Percentiles rank a stretch among this genome's conserved stretches.
phyloP scores from a whole-genome alignment of 2,888 invertebrate genomes.

The Liposcelis brunnea region DNA sequence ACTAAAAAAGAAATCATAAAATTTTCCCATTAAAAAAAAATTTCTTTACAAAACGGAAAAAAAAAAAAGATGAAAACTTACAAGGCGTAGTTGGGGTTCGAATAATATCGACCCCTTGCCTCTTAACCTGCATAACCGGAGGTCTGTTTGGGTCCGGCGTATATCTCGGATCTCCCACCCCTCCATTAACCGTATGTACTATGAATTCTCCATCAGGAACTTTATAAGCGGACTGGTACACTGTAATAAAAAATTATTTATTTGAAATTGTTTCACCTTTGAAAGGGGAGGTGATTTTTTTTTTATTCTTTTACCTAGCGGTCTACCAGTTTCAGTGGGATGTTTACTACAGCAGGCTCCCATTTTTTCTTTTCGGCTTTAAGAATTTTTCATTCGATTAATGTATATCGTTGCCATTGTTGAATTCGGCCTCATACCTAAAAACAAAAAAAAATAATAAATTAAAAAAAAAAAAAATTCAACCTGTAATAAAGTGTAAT shows the following conservation, averaged over 20 bases:
- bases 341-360: conserved; percentile 80
- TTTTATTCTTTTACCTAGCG: conserved; percentile 31
- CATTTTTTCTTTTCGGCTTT: conserved; percentile 30
- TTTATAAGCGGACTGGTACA: conserved; percentile 23
- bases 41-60: conserved; percentile 17
- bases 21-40: conserved; percentile 10
- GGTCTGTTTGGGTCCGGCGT: conserved; percentile 61
- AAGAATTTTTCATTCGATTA: not conserved
- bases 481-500: too few relatives aligned
- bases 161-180: conserved; percentile 40
- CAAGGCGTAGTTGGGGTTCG: conserved; percentile 49
- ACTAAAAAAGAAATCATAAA: conserved; percentile 22
- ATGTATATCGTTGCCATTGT: conserved; percentile 10
- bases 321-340: conserved; percentile 48
- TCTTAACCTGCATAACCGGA: conserved; percentile 36
- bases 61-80: conserved; percentile 25
- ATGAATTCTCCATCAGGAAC: conserved; percentile 26
- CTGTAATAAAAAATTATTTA: conserved; percentile 16
- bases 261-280: not conserved
- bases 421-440: conserved; percentile 16
- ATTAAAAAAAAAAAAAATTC: not conserved
- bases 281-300: conserved; percentile 4
- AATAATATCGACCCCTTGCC: conserved; percentile 51
- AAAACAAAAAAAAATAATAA: conserved; percentile 11
- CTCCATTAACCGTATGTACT: conserved; percentile 25